Evolutionary conservation across 1,140 invertebrate genomes (phyloP), one percentile per base, ranked within the genome.

Genomic region (Tetragnatha versicolor): DNA sequence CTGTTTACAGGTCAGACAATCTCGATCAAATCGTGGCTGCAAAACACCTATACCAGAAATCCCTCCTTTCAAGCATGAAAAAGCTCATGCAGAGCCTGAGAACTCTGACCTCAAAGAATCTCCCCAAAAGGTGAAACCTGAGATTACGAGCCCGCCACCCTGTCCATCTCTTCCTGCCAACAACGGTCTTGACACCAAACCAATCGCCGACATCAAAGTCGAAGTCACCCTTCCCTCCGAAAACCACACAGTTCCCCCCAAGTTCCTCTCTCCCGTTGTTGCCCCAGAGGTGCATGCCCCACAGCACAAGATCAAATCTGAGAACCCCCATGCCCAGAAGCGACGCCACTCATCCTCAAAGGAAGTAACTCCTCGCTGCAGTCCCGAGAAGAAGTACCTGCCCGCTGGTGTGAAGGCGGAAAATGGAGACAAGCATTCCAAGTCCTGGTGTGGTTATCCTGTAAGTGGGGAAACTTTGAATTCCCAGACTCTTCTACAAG

Each of bases 1-100:
- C 17, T 5, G 6, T 66, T 63, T 65, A 17, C 31, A 79, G 78
- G 78, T 72, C 10, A 66, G 78, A n/a, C 78, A 79, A 14, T 73
- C 65, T 17, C 78, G 68, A 20, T 77, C 73, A 20, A 22, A 35
- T 55, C 42, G 37, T 14, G 61, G 73, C 12, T 77, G 60, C 33
- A 77, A 77, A 42, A 65, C 60, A 39, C 45, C 61, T 51, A 22
- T 77, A 63, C 61, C 73, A 20, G 61, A 77, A 63, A 49, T 53
- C 14, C 63, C 77, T 33, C 35, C 47, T 42, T 55, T 45, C 9
- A 69, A 69, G 35, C 29, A 45, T 20, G 63, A 79, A 27, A 79
- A 69, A 37, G 5, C 20, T 6, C 12, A 29, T 17, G 14, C 14
- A n/a, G 53, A 70, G 4, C 20, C n/a, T n/a, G 29, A 27, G n/a